Conservation (phyloP, 2,888 invertebrate genomes). For the Eremobia ochroleuca region DNA sequence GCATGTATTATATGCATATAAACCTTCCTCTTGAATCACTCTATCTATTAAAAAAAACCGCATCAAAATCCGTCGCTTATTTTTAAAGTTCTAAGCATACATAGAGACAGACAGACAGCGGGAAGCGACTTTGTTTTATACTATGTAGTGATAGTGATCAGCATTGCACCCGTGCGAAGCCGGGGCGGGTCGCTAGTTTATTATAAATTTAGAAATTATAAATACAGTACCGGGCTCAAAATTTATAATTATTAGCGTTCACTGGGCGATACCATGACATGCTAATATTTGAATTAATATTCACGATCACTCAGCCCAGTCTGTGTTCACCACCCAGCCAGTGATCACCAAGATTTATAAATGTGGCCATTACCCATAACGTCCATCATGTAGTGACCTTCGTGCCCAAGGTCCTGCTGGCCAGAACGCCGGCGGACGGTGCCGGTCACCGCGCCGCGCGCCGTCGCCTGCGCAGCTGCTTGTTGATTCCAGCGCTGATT, state of each 20-base stretch:
- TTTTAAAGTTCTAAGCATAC: too few relatives aligned
- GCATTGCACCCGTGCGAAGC: too few relatives aligned
- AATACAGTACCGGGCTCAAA: background rate
- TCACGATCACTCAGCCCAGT: conserved; percentile 11
- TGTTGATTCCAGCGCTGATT: conserved; percentile 74
- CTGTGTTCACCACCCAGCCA: background rate
- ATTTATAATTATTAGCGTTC: background rate
- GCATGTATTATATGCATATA: too few relatives aligned
- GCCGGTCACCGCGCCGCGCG: conserved; percentile 7
- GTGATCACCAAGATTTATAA: background rate
- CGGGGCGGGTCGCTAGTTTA: too few relatives aligned
- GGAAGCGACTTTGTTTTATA: too few relatives aligned
- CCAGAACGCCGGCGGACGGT: conserved; percentile 27
- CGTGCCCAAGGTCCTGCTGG: conserved; percentile 53
- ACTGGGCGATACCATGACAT: conserved; percentile 6
- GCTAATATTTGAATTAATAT: conserved; percentile 2
- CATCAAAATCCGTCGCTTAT: too few relatives aligned
- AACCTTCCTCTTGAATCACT: too few relatives aligned
- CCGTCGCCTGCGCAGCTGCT: conserved; percentile 67
- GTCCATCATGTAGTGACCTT: conserved; percentile 41
- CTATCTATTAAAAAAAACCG: too few relatives aligned
- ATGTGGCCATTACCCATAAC: conserved; percentile 2
- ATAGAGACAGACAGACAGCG: too few relatives aligned
- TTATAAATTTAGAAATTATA: too few relatives aligned
- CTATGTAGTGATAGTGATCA: too few relatives aligned